Conservation (phyloP, 2,888 invertebrate genomes). For the Ophonus ardosiacus region DNA sequence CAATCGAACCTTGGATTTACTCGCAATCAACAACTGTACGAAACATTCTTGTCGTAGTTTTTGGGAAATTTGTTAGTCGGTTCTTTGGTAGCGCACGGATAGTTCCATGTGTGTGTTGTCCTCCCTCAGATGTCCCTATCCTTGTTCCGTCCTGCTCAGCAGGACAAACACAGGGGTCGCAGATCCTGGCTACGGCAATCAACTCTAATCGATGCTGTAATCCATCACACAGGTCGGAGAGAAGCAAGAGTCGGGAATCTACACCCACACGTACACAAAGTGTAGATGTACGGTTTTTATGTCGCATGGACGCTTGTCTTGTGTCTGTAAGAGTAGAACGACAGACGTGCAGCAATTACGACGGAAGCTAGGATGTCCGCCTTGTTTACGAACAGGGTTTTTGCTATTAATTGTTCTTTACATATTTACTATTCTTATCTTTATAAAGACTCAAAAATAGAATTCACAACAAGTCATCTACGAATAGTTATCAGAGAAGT, state of each 20-base stretch:
- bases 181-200: conserved; percentile 71
- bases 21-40: conserved; percentile 24
- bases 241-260: conserved; percentile 32
- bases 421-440: background rate
- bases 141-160: background rate
- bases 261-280: conserved; percentile 8
- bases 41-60: background rate
- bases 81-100: background rate
- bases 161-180: conserved; percentile 57
- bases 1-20: no score
- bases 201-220: conserved; percentile 76
- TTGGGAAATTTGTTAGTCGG: conserved; percentile 40
- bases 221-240: conserved; percentile 73
- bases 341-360: conserved; percentile 48
- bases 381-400: background rate
- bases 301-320: conserved; percentile 12
- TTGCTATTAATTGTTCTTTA: background rate
- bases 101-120: conserved; percentile 56
- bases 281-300: conserved; percentile 12
- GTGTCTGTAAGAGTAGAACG: background rate
- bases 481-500: background rate
- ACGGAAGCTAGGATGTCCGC: conserved; percentile 25
- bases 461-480: background rate
- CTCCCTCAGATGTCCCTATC: conserved; percentile 1
- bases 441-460: background rate